Conservation (phyloP, 1,140 invertebrate genomes). For the Zophobas atratus region DNA sequence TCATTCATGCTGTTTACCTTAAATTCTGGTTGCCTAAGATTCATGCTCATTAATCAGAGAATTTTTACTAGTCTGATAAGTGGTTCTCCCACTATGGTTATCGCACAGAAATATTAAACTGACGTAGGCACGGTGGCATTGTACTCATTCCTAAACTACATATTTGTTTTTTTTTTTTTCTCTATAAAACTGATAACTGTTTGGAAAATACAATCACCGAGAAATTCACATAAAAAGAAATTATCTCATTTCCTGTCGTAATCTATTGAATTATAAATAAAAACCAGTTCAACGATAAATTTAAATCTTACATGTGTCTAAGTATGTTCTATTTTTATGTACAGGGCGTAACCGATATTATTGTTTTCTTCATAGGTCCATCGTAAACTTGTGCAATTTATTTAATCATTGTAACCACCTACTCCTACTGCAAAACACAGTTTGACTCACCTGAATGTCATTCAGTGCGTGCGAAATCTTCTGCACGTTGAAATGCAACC, state of each 20-base stretch:
- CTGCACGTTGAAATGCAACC: conserved; percentile 84
- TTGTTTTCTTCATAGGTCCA: too few relatives aligned
- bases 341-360: too few relatives aligned
- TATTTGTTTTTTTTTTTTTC: neutral
- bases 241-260: conserved; percentile 20
- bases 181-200: neutral
- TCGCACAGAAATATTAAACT: too few relatives aligned
- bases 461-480: conserved; percentile 84
- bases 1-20: conserved; percentile 59
- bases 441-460: conserved; percentile 81
- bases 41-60: conserved; percentile 13
- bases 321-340: neutral
- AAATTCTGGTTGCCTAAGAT: conserved; percentile 23
- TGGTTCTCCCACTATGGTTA: neutral
- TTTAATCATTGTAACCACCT: neutral
- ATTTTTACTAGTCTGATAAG: neutral
- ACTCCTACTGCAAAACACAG: neutral
- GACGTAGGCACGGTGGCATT: too few relatives aligned
- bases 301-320: conserved; percentile 10
- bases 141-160: neutral
- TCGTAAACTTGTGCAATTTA: neutral
- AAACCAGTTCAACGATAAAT: conserved; percentile 14
- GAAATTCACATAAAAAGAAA: neutral
- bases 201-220: neutral
- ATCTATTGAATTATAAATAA: conserved; percentile 23